Evolutionary conservation across 2,888 invertebrate species (phyloP).

Genomic region (Pachycephus smyrnensis): DNA sequence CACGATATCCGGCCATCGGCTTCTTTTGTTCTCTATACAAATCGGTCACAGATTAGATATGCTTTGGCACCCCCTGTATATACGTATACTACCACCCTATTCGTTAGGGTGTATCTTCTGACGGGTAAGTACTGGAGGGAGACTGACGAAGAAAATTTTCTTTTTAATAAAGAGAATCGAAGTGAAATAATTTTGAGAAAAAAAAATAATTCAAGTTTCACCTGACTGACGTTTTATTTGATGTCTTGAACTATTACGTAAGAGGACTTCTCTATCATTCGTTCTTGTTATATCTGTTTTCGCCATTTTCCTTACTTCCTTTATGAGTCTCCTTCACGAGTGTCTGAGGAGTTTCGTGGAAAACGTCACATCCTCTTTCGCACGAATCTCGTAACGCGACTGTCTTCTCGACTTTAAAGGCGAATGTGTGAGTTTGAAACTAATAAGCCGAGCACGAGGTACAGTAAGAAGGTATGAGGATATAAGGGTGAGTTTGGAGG

Average conservation of each 20-base stretch:
- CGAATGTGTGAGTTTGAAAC: slow-evolving; percentile 58
- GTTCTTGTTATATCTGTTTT: background rate
- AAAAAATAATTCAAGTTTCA: background rate
- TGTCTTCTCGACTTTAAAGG: slow-evolving; percentile 32
- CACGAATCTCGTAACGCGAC: background rate
- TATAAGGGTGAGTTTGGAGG: background rate
- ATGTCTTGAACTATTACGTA: background rate
- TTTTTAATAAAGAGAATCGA: background rate
- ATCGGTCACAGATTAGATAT: background rate
- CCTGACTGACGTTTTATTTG: background rate
- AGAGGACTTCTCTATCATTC: background rate
- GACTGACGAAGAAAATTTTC: background rate
- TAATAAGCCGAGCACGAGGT: slow-evolving; percentile 55
- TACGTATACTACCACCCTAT: background rate
- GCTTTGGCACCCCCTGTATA: background rate
- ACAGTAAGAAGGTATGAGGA: slow-evolving; percentile 39
- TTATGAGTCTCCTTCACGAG: background rate
- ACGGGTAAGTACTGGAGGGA: too few species aligned
- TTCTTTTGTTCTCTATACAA: background rate
- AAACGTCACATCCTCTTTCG: background rate
- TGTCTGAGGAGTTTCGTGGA: background rate
- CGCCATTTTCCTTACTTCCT: background rate
- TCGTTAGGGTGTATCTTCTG: background rate
- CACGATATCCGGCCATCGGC: slow-evolving; percentile 4
- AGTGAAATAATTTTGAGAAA: background rate